A percentile compares a stretch with the other conserved stretches of the same genome.
Conservation (phyloP, 2,113 vertebrate species). For the Nesogale talazaci region DNA sequence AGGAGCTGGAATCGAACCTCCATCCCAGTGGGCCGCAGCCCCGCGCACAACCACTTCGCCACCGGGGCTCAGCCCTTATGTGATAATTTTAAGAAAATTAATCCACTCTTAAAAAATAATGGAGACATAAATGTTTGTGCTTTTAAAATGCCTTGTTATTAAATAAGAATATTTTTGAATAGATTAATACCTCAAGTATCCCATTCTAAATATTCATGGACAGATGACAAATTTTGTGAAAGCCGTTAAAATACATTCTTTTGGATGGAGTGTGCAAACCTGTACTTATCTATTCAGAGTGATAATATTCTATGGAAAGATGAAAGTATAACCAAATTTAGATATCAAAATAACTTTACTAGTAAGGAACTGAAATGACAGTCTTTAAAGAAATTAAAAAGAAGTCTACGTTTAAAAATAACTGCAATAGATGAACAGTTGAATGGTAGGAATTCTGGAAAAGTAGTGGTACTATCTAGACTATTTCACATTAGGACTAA, state of each 20-base stretch:
- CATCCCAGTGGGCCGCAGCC: no score
- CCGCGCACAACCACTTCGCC: no score
- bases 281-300: not conserved
- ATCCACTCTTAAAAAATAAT: constrained; percentile 3
- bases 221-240: constrained; percentile 7
- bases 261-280: constrained; percentile 24
- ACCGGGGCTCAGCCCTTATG: no score
- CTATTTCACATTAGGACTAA: constrained; percentile 41
- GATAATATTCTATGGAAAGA: not conserved
- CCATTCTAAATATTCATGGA: not conserved
- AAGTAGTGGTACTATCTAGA: not conserved
- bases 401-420: not conserved
- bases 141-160: not conserved
- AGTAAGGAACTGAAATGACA: constrained; percentile 1
- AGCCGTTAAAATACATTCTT: constrained; percentile 31
- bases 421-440: constrained; percentile 10
- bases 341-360: constrained; percentile 40
- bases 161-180: constrained; percentile 12
- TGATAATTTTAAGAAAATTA: constrained; percentile 36
- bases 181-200: constrained; percentile 8
- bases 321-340: constrained; percentile 27
- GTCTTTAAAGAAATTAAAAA: constrained; percentile 34
- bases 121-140: constrained; percentile 5
- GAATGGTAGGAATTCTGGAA: not conserved
- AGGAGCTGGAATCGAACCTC: no score